phyloP scores from a whole-genome alignment of 1,140 invertebrate genomes.

The Drosophila ohnishii region DNA sequence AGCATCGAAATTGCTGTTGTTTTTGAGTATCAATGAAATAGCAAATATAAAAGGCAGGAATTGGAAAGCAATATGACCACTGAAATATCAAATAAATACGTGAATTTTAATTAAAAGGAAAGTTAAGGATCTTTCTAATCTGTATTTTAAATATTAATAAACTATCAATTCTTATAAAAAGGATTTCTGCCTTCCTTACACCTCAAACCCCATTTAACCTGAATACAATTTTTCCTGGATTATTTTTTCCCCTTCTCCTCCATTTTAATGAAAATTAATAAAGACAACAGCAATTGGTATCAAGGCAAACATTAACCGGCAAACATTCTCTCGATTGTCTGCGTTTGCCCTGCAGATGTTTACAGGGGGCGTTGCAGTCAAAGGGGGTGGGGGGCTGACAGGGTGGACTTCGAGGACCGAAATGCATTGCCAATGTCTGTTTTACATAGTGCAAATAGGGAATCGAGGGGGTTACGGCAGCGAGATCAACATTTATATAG shows the following conservation, averaged over 20 bases:
- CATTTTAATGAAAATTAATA: conserved; percentile 27
- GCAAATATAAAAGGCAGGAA: neutral
- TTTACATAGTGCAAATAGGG: conserved; percentile 47
- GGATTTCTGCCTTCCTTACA: no score
- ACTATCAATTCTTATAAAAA: neutral
- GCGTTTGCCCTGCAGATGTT: conserved; percentile 58
- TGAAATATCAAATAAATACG: neutral
- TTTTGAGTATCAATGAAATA: conserved; percentile 2
- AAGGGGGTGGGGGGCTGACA: neutral
- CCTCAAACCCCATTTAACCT: neutral
- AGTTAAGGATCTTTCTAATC: neutral
- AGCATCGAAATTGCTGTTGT: conserved; percentile 4
- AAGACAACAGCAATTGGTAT: conserved; percentile 45
- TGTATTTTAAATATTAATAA: neutral
- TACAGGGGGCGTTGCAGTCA: conserved; percentile 26
- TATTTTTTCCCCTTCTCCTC: no score
- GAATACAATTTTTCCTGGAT: neutral
- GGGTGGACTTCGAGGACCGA: neutral
- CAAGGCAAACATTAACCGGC: conserved; percentile 39
- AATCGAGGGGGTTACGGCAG: neutral
- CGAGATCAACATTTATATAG: conserved; percentile 70
- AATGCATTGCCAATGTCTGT: conserved; percentile 71
- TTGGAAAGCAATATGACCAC: neutral
- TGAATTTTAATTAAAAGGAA: neutral
- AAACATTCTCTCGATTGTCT: conserved; percentile 49